phyloP scores from a whole-genome alignment of 37 sponge, comb jelly and placozoan genomes.

The Halisarca cf. caerulea region DNA sequence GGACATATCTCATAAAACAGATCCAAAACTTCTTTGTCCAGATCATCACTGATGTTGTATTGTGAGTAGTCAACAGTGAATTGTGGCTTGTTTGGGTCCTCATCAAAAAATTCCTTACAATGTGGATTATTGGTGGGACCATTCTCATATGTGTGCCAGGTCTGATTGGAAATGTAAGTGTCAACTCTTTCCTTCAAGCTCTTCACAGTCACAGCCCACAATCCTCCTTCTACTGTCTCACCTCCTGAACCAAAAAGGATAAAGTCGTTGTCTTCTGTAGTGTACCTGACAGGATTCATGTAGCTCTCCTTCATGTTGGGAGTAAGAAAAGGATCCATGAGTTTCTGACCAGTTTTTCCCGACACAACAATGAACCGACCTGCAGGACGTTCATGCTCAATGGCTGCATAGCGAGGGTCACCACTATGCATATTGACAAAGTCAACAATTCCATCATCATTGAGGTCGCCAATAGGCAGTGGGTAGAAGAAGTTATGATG shows the following conservation, averaged over 20 bases:
- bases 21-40: background rate
- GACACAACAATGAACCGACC: slow-evolving; percentile 59
- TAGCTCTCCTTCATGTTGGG: slow-evolving; percentile 83
- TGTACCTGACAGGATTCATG: slow-evolving; percentile 63
- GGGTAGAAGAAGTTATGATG: slow-evolving; percentile 72
- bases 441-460: slow-evolving; percentile 71
- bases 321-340: slow-evolving; percentile 43
- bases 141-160: background rate
- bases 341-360: slow-evolving; percentile 69
- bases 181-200: slow-evolving; percentile 43
- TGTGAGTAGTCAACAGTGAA: background rate
- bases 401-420: slow-evolving; percentile 41
- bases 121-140: background rate
- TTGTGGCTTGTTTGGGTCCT: background rate
- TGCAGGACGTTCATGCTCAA: slow-evolving; percentile 39
- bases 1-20: background rate
- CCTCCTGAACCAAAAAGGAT: slow-evolving; percentile 82
- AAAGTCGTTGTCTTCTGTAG: background rate
- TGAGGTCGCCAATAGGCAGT: slow-evolving; percentile 53
- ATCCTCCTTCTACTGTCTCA: slow-evolving; percentile 71
- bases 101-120: background rate
- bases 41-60: background rate
- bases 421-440: slow-evolving; percentile 74
- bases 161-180: no score
- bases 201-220: slow-evolving; percentile 72